These are phyloP conservation scores for Merops nubicus DNA, from an alignment of 2,113 vertebrate species.

Conservation along the genomic window DNA sequence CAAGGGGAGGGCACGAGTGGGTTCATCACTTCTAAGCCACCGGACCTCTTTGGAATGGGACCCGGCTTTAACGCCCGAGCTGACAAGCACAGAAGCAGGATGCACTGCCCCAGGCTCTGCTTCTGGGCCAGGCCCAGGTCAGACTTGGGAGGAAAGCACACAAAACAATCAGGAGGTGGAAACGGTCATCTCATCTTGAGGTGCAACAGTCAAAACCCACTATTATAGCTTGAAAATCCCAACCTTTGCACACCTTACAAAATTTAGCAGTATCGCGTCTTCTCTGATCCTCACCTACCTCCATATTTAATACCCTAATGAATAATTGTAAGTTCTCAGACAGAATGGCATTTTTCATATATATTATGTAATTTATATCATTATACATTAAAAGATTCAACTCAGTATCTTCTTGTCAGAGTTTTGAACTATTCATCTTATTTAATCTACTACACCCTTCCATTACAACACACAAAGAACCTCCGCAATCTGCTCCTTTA, in stretches of 20 bases:
- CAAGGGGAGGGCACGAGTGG: background rate
- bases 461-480: background rate
- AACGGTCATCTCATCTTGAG: background rate
- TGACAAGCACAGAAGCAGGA: background rate
- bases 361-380: background rate
- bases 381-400: background rate
- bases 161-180: background rate
- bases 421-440: background rate
- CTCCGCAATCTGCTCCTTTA: background rate
- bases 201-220: background rate
- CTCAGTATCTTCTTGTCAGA: background rate
- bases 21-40: background rate
- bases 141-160: background rate
- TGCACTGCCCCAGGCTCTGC: rapidly evolving
- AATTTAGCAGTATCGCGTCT: background rate
- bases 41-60: rapidly evolving
- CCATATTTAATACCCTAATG: background rate
- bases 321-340: background rate
- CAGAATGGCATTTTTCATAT: background rate
- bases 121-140: background rate
- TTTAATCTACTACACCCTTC: background rate
- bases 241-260: background rate
- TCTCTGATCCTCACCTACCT: background rate
- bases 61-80: background rate
- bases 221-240: background rate